Evolutionary conservation across 2,797 vertebrate genomes (phyloP), one percentile per base, ranked within the genome.

Genomic region (Falco naumanni): DNA sequence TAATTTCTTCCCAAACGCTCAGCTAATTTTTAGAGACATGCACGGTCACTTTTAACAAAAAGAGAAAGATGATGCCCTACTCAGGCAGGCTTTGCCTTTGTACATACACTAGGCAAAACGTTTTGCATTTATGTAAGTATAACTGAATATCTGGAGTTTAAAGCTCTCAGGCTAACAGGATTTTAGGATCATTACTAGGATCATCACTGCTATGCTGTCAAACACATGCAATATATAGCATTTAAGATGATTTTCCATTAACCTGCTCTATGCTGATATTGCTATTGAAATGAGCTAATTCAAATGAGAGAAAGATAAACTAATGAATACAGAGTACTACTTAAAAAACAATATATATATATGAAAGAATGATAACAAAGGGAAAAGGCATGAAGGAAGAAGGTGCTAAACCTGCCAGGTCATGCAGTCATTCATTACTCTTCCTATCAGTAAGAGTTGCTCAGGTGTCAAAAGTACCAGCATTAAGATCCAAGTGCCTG

Each of bases 11-110:
- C 39, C 81, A 95, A 3, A n/a, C 61, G n/a, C 84, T 39, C 80
- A 37, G 29, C 75, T 95, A 94, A 94, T 94, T 77, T 84, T 74
- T 6, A 61, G 47, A 80, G 88, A 95, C 93, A 71, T 0, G 9
- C 1, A 0, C 5, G 57, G 92, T 89, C 95, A 74, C 80, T 92
- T 92, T 13, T 22, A 91, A 90, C 70, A 94, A 75, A 92, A 65
- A 47, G 70, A 92, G 53, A 90, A 63, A 79, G 88, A 89, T 0
- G 5, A 66, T 87, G 74, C 29, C 33, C 20, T 45, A 31, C 39
- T 71, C 53, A 77, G 84, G 77, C 64, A 94, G 86, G 80, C 78
- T 95, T 80, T 89, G 39, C 48, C 33, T 95, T 80, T 80, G 37
- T 65, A 29, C 26, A 0, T n/a, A 64, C 60, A 43, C 70, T 51